Conservation (phyloP, 2,113 vertebrate genomes). For the Hyaena hyaena region DNA sequence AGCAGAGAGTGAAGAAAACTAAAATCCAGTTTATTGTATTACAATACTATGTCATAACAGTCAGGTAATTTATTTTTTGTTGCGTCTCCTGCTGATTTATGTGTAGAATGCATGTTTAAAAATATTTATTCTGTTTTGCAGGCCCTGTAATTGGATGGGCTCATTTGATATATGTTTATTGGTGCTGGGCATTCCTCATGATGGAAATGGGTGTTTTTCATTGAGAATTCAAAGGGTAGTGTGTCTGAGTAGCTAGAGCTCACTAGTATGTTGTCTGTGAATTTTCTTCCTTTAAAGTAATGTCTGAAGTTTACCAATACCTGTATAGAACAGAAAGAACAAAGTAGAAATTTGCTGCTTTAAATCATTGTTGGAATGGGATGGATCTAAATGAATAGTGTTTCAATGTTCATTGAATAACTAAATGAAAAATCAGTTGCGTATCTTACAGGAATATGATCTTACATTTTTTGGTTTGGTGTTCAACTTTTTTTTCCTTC, state of each 20-base stretch:
- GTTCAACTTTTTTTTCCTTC: constrained; percentile 34
- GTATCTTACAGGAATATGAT: constrained; percentile 13
- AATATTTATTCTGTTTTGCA: constrained; percentile 65
- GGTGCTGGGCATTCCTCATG: constrained; percentile 62
- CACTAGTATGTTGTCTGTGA: constrained; percentile 19
- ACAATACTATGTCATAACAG: constrained; percentile 83
- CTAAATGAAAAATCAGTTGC: constrained; percentile 51
- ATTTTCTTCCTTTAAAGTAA: constrained; percentile 48
- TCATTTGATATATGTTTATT: constrained; percentile 66
- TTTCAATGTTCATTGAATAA: constrained; percentile 52
- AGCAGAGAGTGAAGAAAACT: constrained; percentile 79
- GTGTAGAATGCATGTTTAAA: constrained; percentile 75
- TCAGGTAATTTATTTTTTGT: constrained; percentile 82
- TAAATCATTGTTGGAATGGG: constrained; percentile 33
- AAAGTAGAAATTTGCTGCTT: constrained; percentile 18
- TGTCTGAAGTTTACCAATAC: constrained; percentile 52
- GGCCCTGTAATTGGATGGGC: constrained; percentile 59
- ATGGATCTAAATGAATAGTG: constrained; percentile 22
- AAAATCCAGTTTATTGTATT: constrained; percentile 80
- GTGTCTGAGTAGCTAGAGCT: constrained; percentile 52
- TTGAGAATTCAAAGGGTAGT: constrained; percentile 58
- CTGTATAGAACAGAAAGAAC: constrained; percentile 36
- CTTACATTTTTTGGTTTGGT: constrained; percentile 40
- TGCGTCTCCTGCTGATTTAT: constrained; percentile 74
- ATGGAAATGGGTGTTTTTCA: constrained; percentile 65